Conservation (phyloP, 2,797 vertebrate species). For the Chiloscyllium punctatum region DNA sequence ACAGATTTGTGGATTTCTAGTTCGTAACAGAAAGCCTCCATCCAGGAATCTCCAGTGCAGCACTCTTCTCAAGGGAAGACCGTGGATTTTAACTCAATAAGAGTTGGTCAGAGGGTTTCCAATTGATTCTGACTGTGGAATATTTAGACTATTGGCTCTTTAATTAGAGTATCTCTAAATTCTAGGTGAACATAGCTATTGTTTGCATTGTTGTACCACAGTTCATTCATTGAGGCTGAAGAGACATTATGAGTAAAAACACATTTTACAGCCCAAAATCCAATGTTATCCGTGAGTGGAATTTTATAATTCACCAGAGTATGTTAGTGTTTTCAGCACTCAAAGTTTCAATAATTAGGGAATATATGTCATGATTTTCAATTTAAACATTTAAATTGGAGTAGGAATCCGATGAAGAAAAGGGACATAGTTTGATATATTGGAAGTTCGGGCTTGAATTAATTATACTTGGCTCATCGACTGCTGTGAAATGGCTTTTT, state of each 20-base stretch:
- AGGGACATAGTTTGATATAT: neutral
- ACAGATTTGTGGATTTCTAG: too few species aligned
- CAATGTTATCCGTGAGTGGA: neutral
- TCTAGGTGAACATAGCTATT: neutral
- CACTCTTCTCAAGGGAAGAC: too few species aligned
- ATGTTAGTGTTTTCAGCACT: neutral
- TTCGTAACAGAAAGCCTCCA: too few species aligned
- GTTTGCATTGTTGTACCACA: neutral
- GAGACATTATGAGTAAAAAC: neutral
- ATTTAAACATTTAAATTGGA: neutral
- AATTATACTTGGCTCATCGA: neutral
- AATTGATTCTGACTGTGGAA: too few species aligned
- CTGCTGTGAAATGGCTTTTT: neutral
- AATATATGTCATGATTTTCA: neutral
- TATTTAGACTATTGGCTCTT: neutral
- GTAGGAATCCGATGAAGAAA: neutral
- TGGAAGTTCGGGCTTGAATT: neutral
- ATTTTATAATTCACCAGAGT: neutral
- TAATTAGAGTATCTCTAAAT: neutral
- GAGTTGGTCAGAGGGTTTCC: too few species aligned
- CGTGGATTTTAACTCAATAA: too few species aligned
- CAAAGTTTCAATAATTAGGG: neutral
- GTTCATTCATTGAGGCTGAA: neutral
- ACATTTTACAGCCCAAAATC: neutral
- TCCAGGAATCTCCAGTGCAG: too few species aligned